Evolutionary conservation across 1,140 invertebrate genomes (phyloP).

Genomic region (Aphidius gifuensis): DNA sequence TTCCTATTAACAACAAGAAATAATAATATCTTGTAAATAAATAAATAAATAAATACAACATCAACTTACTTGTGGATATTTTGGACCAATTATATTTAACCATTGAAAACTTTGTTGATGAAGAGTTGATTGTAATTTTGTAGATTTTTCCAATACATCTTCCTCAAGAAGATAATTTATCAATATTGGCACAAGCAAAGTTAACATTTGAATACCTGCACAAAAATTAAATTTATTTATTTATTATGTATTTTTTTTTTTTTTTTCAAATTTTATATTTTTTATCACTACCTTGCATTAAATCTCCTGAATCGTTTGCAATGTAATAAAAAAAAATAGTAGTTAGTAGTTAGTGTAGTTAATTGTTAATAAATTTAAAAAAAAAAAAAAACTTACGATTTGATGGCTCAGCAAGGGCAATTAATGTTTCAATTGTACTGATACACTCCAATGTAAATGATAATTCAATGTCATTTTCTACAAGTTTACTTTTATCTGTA

Average conservation of each 20-base stretch:
- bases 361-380: not conserved
- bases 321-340: slow-evolving; percentile 28
- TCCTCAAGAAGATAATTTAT: slow-evolving; percentile 79
- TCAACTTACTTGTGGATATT: slow-evolving; percentile 74
- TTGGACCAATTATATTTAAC: slow-evolving; percentile 87
- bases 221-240: slow-evolving; percentile 26
- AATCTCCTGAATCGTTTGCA: slow-evolving; percentile 56
- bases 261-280: slow-evolving; percentile 13
- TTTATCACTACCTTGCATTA: slow-evolving; percentile 54
- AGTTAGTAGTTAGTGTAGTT: not conserved
- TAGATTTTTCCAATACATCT: slow-evolving; percentile 60
- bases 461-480: slow-evolving; percentile 61
- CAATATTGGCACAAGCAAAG: slow-evolving; percentile 82
- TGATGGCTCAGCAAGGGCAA: slow-evolving; percentile 70
- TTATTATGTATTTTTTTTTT: slow-evolving; percentile 10
- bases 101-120: slow-evolving; percentile 85
- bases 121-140: slow-evolving; percentile 65
- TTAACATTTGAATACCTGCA: slow-evolving; percentile 83
- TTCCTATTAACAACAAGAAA: slow-evolving; percentile 60
- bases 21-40: slow-evolving; percentile 23
- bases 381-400: slow-evolving; percentile 64
- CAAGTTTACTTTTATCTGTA: slow-evolving; percentile 59
- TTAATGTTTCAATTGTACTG: slow-evolving; percentile 69
- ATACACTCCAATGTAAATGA: slow-evolving; percentile 68
- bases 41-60: slow-evolving; percentile 18